phyloP scores from a whole-genome alignment of 2,797 vertebrate species.

The Florisuga fusca region DNA sequence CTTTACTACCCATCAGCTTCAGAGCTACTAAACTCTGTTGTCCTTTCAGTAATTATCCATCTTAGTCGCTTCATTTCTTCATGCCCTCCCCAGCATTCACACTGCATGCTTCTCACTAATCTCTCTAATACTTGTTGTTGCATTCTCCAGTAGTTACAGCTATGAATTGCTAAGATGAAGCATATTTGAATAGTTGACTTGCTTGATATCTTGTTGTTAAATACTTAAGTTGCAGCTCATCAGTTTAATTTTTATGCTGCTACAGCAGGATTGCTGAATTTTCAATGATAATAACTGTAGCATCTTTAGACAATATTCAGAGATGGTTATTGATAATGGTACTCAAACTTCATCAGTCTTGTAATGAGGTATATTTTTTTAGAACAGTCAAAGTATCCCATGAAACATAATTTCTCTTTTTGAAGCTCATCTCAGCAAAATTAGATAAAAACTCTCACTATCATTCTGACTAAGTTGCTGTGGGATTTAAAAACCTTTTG shows the following conservation, averaged over 20 bases:
- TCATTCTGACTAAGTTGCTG: not conserved
- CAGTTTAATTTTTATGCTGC: constrained; percentile 49
- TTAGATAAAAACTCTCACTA: not conserved
- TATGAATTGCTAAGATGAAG: not conserved
- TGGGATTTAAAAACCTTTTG: not conserved
- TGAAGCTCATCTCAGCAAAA: constrained; percentile 11
- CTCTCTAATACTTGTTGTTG: not conserved
- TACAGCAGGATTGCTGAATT: constrained; percentile 8
- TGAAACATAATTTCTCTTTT: not conserved
- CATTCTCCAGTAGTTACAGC: not conserved
- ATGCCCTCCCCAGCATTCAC: not conserved
- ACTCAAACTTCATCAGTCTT: constrained; percentile 24
- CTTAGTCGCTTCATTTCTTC: constrained; percentile 30
- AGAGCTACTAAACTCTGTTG: not conserved
- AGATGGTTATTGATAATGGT: not conserved
- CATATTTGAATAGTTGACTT: constrained; percentile 8
- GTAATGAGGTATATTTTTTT: not conserved
- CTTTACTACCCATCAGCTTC: not conserved
- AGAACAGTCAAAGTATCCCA: not conserved
- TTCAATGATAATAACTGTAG: not conserved
- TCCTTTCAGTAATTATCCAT: constrained; percentile 14
- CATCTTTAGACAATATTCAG: not conserved
- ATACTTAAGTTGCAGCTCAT: constrained; percentile 27
- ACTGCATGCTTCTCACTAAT: not conserved
- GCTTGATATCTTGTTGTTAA: not conserved